phyloP scores from a whole-genome alignment of 2,888 invertebrate genomes.

The Synergus umbraculus region DNA sequence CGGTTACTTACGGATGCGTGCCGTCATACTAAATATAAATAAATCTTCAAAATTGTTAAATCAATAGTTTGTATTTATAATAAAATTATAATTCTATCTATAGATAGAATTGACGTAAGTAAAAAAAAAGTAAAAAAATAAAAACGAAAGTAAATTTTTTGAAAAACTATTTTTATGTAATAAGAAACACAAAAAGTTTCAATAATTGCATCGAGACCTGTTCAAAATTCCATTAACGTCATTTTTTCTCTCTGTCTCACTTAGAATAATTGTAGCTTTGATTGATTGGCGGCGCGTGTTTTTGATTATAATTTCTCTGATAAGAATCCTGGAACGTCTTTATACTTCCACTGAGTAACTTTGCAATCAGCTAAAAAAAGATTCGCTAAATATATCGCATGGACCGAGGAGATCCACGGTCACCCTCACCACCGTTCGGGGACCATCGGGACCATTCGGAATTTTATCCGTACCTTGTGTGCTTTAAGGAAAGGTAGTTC shows the following conservation, averaged over 20 bases:
- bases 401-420: constrained; percentile 5
- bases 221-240: neutral
- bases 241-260: neutral
- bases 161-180: no score
- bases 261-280: neutral
- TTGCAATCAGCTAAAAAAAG: constrained; percentile 32
- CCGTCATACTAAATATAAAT: no score
- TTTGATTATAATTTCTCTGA: neutral
- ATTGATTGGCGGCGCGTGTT: neutral
- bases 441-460: constrained; percentile 23
- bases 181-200: no score
- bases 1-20: no score
- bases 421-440: constrained; percentile 10
- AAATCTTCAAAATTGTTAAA: no score
- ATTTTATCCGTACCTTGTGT: neutral
- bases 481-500: constrained; percentile 6
- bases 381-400: constrained; percentile 34
- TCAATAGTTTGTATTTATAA: no score
- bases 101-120: no score
- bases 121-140: no score
- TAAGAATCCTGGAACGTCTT: constrained; percentile 15
- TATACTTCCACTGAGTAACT: neutral
- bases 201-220: no score
- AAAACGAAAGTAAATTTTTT: no score
- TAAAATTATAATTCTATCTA: no score